These are phyloP conservation scores for Nothoprocta perdicaria DNA, from an alignment of 2,113 vertebrate species.

Conservation along the genomic window DNA sequence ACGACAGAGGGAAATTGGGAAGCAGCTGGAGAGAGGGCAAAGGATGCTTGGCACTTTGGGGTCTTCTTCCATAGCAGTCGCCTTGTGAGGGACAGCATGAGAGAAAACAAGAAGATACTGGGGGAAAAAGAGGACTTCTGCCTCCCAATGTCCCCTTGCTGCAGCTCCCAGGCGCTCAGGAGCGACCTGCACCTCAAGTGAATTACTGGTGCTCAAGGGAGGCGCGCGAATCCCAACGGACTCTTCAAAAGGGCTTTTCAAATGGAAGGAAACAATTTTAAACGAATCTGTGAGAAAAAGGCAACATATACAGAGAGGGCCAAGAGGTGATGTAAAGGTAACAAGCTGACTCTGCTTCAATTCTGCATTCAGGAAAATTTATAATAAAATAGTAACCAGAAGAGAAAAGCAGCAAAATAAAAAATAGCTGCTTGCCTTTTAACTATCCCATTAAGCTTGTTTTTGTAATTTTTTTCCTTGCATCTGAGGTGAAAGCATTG, in stretches of 20 bases:
- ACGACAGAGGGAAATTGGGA: not conserved
- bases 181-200: not conserved
- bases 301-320: not conserved
- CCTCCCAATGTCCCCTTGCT: not conserved
- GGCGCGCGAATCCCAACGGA: not conserved
- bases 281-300: not conserved
- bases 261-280: not conserved
- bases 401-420: not conserved
- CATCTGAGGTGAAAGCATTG: not conserved
- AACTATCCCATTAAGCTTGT: not conserved
- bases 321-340: not conserved
- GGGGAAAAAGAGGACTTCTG: not conserved
- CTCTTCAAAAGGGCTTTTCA: not conserved
- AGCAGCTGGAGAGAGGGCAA: not conserved
- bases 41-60: not conserved
- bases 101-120: not conserved
- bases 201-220: not conserved
- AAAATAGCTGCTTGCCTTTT: not conserved
- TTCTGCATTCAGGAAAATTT: not conserved
- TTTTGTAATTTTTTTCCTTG: not conserved
- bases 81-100: not conserved
- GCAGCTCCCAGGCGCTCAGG: not conserved
- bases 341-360: not conserved
- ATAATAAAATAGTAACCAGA: not conserved
- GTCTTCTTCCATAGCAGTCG: rapidly evolving